Evolutionary conservation across 2,113 vertebrate genomes (phyloP), one percentile per base, ranked within the genome.

Genomic region (Oriolus oriolus): DNA sequence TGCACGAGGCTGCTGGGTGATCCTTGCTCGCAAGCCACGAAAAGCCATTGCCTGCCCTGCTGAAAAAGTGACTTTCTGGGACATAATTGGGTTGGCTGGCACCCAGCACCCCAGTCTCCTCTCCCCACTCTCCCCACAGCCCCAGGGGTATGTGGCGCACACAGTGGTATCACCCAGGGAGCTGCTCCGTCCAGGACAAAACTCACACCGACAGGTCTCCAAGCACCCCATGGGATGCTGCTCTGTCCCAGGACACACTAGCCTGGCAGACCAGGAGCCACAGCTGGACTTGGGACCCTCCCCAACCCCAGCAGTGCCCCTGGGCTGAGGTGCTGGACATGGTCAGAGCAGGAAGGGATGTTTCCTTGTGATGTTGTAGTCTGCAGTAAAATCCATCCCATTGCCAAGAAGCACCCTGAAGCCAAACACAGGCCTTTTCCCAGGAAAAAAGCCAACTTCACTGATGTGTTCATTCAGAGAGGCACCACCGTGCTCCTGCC

Each of bases 321-420:
- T 9, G 2, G 11, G n/a, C 5, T 1, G 41, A 77, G 19, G 47
- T 0, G 0, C 59, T 26, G 50, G n/a, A 50, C 18, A 11, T 3
- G 16, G 66, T 39, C 66, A 85, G 53, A 84, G 39, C 14, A 28
- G 33, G 28, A 83, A 69, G 42, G 27, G 49, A 37, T 24, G 37
- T 24, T 84, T 30, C 41, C 44, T 84, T 76, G 37, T 3, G 1
- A 52, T 26, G 20, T 3, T 50, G 60, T 4, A 8, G 30, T 65
- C 66, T 50, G 56, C 57, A 69, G 41, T n/a, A 76, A 74, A 64
- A 50, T 5, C 27, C 14, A 37, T 16, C 30, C 24, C 26, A 4
- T 52, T 90, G 14, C 47, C 63, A 80, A 24, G 56, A 21, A 88
- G 35, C 30, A 50, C 26, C 37, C 50, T 57, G 39, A 39, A 41